Base-by-base conservation (phyloP, 1,140 invertebrate genomes). In the Drosophila tsacasi region DNA sequence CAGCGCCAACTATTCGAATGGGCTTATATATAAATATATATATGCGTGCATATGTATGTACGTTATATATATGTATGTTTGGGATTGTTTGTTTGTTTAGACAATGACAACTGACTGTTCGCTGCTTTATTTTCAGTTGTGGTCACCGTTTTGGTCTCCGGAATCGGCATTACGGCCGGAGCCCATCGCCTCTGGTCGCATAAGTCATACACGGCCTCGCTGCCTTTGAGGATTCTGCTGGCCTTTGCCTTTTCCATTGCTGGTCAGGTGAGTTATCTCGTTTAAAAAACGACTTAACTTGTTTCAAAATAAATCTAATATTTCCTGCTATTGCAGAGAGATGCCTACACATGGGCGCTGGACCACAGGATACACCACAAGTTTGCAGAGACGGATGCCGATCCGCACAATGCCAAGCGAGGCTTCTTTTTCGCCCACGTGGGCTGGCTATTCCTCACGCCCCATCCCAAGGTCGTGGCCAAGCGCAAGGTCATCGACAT, bases 321-420 rank as follows among this genome's bases (percentile, higher is more conserved):
- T 10, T 15, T 44, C 1, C 0, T 5, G 3, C 15, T 7, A 3
- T 54, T 52, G 2, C 89, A 97, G 96, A 93, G 94, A 91, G 95
- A 97, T 90, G 96, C 96, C 1, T 96, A 97, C 73, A 95, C 95
- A 0, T 97, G 96, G 96, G 96, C 96, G 1, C 86, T 97, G 58
- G 97, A 97, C 83, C 97, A 97, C 78, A 94, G 97, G 59, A 96
- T 97, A 17, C 97, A 97, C 90, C 97, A 97, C 83, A 97, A 97
- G 81, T 97, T 96, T 79, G 95, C 95, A 8, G 97, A 97, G 91
- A 97, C 97, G 0, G 95, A 97, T 73, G 96, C 96, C 0, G 97
- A 98, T 93, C 97, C 97, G 0, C 97, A 97, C 87, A 97, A 98
- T 93, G 95, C 96, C 0, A 95, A 96, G 39, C 93, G 96, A 46